Base-by-base conservation (phyloP, 2,113 vertebrate genomes). In the Anolis carolinensis region DNA sequence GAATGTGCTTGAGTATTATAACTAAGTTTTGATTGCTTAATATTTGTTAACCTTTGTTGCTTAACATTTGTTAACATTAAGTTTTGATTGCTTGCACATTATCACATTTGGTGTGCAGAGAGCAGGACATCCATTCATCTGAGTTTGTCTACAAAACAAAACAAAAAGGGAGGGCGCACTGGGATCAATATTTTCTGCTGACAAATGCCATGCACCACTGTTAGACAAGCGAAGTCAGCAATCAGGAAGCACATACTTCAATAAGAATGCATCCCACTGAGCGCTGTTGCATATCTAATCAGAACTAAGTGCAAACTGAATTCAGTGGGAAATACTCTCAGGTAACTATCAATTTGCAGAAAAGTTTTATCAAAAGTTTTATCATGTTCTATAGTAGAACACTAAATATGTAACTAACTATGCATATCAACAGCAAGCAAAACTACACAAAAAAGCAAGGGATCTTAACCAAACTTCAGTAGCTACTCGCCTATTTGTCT, bases 401-500 rank as follows among this genome's bases (percentile, higher is more conserved):
- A 30, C 32, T 25, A 39, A 27, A 23, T 30, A 68, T 63, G 13
- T 62, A 8, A 67, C 4, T 20, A 63, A 65, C 50, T 50, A 76
- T 16, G n/a, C 30, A 32, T 55, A 32, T 75, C 8, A 75, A 48
- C 20, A 74, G 23, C 4, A 50, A 23, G 8, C 27, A 67, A 81
- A 23, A 68, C 50, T 32, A 16, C 11, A n/a, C 18, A 65, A 44
- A 84, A 76, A 44, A 2, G 34, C 9, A 48, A 32, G 18, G 4
- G 27, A 59, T 88, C 88, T 81, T 82, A 78, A 83, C 81, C 6
- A 89, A 50, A 52, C 63, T n/a, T 9, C 77, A 62, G 82, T 91
- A 88, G 73, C 62, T 63, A 63, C 6, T 63, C 21, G 7, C 7
- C 2, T 63, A 63, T 63, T 20, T 63, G 62, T 20, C 62, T 63